Base-by-base conservation (phyloP, 2,113 vertebrate species). In the Triplophysa rosa region DNA sequence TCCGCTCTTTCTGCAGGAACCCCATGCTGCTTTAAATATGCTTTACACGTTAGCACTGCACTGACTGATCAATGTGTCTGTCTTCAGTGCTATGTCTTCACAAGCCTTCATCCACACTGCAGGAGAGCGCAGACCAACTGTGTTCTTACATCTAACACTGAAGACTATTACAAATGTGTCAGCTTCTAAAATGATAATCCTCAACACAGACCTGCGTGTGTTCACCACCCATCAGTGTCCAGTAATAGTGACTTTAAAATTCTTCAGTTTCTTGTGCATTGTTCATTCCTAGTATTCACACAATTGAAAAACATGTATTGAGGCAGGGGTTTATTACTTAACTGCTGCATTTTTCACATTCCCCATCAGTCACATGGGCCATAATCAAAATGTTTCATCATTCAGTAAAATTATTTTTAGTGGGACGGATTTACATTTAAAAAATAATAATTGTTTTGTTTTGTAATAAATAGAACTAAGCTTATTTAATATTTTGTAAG, bases 21-120 rank as follows among this genome's bases (percentile, higher is more conserved):
- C 58, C 19, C 45, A 16, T 56, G 16, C 68, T 73, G 67, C 24
- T 47, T 11, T 58, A 37, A 49, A 42, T 71, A 40, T 42, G 24
- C 67, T 37, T 26, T n/a, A 37, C 75, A 61, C 59, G 6, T 71
- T 66, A 23, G 21, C 37, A 37, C 13, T 67, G 33, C 62, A 77
- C 26, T 52, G 40, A 56, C 42, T 56, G 59, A 47, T 78, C 64
- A 21, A 40, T 65, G 26, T 17, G 37, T 71, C 66, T 62, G 6
- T 63, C 24, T 52, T 45, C n/a, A 52, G 23, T 24, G 16, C 59
- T 64, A 8, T 23, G n/a, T 56, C 59, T 80, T 37, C 49, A n/a
- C 21, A 65, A 61, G 7, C 16, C 0, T 64, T 52, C n/a, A 64
- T 79, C 29, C 12, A 65, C 58, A 8, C 33, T 42, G 3, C 21